A percentile compares a stretch with the other conserved stretches of the same genome.
phyloP scores from a whole-genome alignment of 2,888 invertebrate genomes.

The Myopa tessellatipennis region DNA sequence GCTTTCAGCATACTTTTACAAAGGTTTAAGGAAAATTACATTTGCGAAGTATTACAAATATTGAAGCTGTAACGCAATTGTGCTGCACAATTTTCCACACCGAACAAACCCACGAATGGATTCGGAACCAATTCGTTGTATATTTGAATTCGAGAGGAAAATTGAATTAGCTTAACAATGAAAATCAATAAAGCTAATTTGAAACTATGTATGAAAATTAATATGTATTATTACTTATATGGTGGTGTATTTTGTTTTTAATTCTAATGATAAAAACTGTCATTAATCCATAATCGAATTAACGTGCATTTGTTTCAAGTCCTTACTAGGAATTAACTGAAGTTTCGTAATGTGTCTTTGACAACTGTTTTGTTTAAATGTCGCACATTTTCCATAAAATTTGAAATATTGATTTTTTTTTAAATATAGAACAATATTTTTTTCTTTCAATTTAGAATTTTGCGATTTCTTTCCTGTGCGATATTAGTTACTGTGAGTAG shows the following conservation, averaged over 20 bases:
- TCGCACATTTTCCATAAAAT: no score
- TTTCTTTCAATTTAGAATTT: no score
- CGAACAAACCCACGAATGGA: neutral
- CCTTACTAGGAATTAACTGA: no score
- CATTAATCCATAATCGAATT: no score
- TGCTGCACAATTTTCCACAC: slow-evolving; percentile 6
- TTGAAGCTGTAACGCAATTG: slow-evolving; percentile 1
- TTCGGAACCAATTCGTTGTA: neutral
- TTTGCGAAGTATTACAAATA: slow-evolving; percentile 7
- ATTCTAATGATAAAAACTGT: no score
- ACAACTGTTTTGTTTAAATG: no score
- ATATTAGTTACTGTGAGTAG: no score
- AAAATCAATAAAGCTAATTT: neutral
- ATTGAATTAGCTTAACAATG: neutral
- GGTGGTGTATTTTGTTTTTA: neutral
- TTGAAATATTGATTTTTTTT: no score
- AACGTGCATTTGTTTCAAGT: no score
- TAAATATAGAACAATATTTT: no score
- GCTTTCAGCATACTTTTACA: slow-evolving; percentile 1
- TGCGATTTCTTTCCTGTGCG: no score
- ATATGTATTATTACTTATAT: neutral
- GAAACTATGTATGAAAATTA: neutral
- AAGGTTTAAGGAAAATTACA: slow-evolving; percentile 13
- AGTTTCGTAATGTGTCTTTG: no score
- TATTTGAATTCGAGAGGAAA: slow-evolving; percentile 6